Evolutionary conservation across 1,140 invertebrate genomes (phyloP).

Genomic region (Magallana ariakensis): DNA sequence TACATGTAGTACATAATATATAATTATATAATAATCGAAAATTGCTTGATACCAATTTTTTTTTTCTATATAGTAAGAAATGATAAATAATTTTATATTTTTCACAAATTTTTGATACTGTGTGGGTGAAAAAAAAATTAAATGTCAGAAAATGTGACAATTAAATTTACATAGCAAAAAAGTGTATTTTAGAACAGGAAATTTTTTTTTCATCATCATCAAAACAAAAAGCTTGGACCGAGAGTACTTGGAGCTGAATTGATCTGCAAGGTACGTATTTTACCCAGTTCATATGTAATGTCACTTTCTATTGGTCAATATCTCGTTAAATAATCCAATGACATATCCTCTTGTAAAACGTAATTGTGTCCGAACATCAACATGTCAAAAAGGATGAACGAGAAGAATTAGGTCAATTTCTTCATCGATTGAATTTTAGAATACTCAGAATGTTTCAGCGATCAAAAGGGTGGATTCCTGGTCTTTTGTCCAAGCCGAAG

Average conservation of each 20-base stretch:
- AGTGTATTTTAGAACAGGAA: too few relatives aligned
- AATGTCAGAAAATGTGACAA: too few relatives aligned
- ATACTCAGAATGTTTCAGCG: conserved; percentile 69
- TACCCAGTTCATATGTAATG: background rate
- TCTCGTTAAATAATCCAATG: background rate
- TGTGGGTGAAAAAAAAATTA: too few relatives aligned
- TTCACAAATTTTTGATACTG: too few relatives aligned
- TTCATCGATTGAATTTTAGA: background rate
- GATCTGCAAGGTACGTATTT: background rate
- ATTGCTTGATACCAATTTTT: too few relatives aligned
- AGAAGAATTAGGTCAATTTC: conserved; percentile 15
- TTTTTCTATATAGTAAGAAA: too few relatives aligned
- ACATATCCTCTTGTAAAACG: background rate
- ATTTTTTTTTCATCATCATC: too few relatives aligned
- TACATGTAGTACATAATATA: too few relatives aligned
- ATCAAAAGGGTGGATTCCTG: conserved; percentile 81
- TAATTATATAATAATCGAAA: too few relatives aligned
- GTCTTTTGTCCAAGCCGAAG: conserved; percentile 93
- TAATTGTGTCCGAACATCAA: background rate
- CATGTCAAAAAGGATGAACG: background rate
- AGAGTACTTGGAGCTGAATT: background rate
- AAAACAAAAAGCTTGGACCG: background rate
- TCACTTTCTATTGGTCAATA: background rate
- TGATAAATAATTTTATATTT: too few relatives aligned
- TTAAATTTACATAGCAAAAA: too few relatives aligned